Conservation (phyloP, 2,797 vertebrate genomes). For the Loris lydekkerianus region DNA sequence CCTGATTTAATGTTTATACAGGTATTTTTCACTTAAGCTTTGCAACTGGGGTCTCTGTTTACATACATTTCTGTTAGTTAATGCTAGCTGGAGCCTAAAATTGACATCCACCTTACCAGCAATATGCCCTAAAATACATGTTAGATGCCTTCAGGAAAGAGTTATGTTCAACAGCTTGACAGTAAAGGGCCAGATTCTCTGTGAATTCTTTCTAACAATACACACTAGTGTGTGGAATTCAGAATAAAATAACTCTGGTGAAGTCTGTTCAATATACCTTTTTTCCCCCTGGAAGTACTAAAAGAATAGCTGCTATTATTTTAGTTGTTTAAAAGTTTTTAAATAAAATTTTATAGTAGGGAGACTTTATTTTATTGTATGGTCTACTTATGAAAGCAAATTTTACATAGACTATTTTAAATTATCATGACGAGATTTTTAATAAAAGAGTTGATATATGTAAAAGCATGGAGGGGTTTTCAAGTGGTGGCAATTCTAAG, state of each 20-base stretch:
- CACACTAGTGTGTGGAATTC: neutral
- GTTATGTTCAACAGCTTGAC: neutral
- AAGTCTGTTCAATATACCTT: neutral
- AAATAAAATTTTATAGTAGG: too few species aligned
- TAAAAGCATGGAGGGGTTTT: neutral
- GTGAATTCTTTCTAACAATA: neutral
- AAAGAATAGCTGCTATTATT: neutral
- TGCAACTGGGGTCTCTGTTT: neutral
- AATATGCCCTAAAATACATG: neutral
- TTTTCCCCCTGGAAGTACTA: neutral
- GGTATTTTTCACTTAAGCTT: slow-evolving; percentile 31
- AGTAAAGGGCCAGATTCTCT: neutral
- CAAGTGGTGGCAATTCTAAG: neutral
- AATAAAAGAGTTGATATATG: neutral
- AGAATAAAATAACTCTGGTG: slow-evolving; percentile 3
- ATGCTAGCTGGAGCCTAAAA: neutral
- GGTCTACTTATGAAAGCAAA: too few species aligned
- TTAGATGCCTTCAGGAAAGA: neutral
- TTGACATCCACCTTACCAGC: neutral
- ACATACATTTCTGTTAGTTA: neutral
- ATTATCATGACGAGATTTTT: neutral
- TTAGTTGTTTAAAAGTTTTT: too few species aligned
- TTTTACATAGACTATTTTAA: too few species aligned
- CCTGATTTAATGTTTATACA: neutral
- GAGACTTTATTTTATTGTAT: too few species aligned